phyloP scores from a whole-genome alignment of 2,888 invertebrate genomes.

The Lepas anatifera region DNA sequence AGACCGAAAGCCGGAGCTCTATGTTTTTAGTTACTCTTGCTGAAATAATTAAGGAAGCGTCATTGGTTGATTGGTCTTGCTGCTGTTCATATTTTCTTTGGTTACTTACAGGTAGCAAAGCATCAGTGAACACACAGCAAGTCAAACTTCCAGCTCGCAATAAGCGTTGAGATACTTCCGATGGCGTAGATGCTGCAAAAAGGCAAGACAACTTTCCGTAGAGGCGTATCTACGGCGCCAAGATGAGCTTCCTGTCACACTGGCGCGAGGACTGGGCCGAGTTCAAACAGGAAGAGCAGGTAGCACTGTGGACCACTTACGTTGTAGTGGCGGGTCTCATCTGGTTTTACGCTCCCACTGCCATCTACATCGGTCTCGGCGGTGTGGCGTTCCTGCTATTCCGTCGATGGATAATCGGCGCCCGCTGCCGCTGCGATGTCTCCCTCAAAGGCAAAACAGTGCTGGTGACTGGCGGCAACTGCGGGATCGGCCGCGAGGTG shows the following conservation, averaged over 20 bases:
- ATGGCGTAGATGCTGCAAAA: no score
- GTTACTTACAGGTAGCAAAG: no score
- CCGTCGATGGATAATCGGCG: slow-evolving; percentile 22
- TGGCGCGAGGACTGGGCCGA: not conserved
- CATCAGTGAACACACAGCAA: no score
- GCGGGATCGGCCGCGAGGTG: slow-evolving; percentile 38
- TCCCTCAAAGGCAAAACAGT: slow-evolving; percentile 79
- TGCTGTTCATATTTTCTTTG: no score
- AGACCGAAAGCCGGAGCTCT: no score
- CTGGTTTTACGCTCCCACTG: not conserved
- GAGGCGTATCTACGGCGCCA: no score
- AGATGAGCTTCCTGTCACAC: not conserved
- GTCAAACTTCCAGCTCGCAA: no score
- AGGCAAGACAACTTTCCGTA: no score
- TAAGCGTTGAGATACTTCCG: no score
- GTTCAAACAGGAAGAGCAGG: not conserved
- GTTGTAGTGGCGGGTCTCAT: not conserved
- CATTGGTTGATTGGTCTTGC: no score
- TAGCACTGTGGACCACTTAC: not conserved
- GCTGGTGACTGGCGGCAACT: slow-evolving; percentile 75
- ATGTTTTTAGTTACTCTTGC: no score
- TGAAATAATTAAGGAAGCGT: no score
- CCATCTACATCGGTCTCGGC: not conserved
- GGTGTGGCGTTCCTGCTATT: not conserved
- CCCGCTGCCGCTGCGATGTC: slow-evolving; percentile 40